Percentiles rank a stretch among this genome's conserved stretches.
Conservation (phyloP, 2,113 vertebrate species). For the Cololabis saira region DNA sequence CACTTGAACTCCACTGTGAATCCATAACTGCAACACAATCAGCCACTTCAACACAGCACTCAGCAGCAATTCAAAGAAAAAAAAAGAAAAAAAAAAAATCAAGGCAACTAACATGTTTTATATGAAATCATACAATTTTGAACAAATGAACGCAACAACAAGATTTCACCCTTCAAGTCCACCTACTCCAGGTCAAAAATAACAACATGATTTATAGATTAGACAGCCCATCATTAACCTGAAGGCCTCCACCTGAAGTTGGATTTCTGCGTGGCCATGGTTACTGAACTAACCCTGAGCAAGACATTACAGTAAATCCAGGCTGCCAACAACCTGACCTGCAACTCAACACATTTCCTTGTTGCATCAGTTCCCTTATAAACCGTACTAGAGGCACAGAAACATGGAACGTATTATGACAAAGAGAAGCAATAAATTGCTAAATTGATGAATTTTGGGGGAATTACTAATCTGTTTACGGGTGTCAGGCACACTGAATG, state of each 20-base stretch:
- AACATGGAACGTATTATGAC: constrained; percentile 10
- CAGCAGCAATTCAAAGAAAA: constrained; percentile 1
- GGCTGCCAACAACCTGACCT: constrained; percentile 12
- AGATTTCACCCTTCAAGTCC: not conserved
- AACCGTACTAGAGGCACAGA: constrained; percentile 26
- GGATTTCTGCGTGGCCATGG: not conserved
- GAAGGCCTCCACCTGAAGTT: not conserved
- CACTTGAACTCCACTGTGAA: constrained; percentile 26
- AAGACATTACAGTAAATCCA: not conserved
- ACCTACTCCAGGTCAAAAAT: not conserved
- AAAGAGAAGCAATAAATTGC: not conserved
- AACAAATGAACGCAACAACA: not conserved
- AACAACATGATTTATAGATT: not conserved
- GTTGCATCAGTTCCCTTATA: constrained; percentile 25
- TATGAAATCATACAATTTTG: not conserved
- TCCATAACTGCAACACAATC: constrained; percentile 22
- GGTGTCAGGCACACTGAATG: not conserved
- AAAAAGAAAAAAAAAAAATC: not conserved
- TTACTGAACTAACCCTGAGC: constrained; percentile 3
- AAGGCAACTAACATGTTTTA: not conserved
- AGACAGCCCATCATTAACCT: not conserved
- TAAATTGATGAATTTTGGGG: not conserved
- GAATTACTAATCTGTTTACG: constrained; percentile 35
- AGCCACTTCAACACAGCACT: constrained; percentile 16
- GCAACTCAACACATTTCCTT: constrained; percentile 18